Conservation (phyloP, 2,113 vertebrate genomes). For the Mus pahari region DNA sequence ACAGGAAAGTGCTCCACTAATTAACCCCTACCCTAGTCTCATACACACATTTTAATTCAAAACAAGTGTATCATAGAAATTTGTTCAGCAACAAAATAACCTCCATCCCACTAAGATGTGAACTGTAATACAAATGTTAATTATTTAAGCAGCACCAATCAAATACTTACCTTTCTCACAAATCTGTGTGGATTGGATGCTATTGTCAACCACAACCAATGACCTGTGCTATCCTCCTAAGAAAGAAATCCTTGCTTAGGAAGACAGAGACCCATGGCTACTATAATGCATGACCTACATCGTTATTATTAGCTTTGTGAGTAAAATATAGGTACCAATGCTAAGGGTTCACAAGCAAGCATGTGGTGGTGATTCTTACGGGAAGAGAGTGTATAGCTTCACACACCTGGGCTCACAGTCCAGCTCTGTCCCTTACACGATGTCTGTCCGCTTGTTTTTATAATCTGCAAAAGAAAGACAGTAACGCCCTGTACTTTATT, state of each 20-base stretch:
- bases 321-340: not conserved
- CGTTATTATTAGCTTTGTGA: not conserved
- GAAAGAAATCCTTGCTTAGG: not conserved
- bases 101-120: not conserved
- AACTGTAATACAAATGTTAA: slow-evolving; percentile 2
- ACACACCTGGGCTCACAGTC: not conserved
- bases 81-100: slow-evolving; percentile 4
- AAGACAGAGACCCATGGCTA: not conserved
- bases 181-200: not conserved
- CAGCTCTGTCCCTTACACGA: not conserved
- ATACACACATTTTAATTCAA: slow-evolving; percentile 20
- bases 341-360: not conserved
- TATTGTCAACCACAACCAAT: not conserved
- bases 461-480: not conserved
- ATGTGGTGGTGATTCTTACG: not conserved
- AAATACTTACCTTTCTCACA: not conserved
- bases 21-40: not conserved
- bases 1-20: not conserved
- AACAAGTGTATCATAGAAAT: not conserved
- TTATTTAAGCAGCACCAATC: slow-evolving; percentile 3
- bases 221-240: not conserved
- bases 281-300: not conserved
- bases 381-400: not conserved
- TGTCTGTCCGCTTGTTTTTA: not conserved
- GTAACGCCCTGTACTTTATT: not conserved